A percentile compares a stretch with the other conserved stretches of the same genome.
Conservation (phyloP, 2,797 vertebrate genomes). For the Lycodopsis pacificus region DNA sequence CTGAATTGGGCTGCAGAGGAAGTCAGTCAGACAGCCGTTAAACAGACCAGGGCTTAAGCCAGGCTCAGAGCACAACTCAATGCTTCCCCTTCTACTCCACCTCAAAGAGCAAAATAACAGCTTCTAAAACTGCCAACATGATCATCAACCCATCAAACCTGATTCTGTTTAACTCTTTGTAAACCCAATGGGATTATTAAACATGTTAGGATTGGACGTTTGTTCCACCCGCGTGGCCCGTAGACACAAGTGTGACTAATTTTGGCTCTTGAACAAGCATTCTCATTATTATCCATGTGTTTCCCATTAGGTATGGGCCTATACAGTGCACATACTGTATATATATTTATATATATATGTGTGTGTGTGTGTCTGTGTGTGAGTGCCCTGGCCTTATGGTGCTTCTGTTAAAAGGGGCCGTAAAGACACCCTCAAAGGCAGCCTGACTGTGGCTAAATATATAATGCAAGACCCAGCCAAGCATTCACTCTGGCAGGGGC, state of each 20-base stretch:
- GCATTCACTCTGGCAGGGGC: constrained; percentile 34
- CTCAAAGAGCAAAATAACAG: constrained; percentile 23
- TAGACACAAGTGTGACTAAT: constrained; percentile 53
- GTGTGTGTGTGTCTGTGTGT: constrained; percentile 24
- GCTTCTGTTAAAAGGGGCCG: constrained; percentile 48
- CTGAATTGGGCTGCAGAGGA: constrained; percentile 69
- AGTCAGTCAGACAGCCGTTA: constrained; percentile 77
- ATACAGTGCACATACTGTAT: constrained; percentile 35
- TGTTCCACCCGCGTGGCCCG: constrained; percentile 33
- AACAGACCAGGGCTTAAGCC: constrained; percentile 47
- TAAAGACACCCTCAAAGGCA: constrained; percentile 52
- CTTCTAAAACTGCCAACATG: constrained; percentile 37
- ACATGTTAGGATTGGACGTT: constrained; percentile 45
- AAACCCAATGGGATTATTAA: constrained; percentile 45
- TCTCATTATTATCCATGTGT: constrained; percentile 53
- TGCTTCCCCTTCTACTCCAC: constrained; percentile 21
- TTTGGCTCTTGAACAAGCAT: constrained; percentile 34
- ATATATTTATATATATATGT: constrained; percentile 7
- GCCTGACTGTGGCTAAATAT: constrained; percentile 41
- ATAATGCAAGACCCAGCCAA: constrained; percentile 39
- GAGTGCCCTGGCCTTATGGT: constrained; percentile 24
- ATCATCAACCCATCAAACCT: constrained; percentile 56
- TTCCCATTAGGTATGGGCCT: constrained; percentile 52
- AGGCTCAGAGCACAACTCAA: constrained; percentile 12
- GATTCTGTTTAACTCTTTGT: constrained; percentile 24